Percentiles rank a stretch among this genome's conserved stretches.
These are phyloP conservation scores for Penaeus vannamei DNA, from an alignment of 1,140 invertebrate genomes.

Conservation along the genomic window DNA sequence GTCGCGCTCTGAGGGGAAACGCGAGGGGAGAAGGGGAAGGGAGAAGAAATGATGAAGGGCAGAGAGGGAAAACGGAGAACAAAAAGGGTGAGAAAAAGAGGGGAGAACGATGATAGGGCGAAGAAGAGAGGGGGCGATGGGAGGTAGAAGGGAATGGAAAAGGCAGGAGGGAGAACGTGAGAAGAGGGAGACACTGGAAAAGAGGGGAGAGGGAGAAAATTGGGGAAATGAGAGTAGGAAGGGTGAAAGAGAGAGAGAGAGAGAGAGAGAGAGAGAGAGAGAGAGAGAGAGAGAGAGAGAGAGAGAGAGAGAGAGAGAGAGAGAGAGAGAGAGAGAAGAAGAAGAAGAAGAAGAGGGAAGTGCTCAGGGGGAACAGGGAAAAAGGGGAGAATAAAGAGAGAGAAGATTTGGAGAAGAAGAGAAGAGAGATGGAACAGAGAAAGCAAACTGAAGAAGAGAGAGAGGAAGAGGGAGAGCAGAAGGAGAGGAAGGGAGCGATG, in stretches of 20 bases:
- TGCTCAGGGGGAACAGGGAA: not conserved
- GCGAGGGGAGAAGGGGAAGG: not conserved
- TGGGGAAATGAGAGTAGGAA: not conserved
- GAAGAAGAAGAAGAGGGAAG: not conserved
- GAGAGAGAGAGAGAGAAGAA: conserved; percentile 41
- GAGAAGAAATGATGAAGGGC: not conserved
- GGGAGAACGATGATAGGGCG: no score
- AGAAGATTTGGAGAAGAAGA: conserved; percentile 23
- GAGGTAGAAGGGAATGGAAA: not conserved
- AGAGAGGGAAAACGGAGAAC: not conserved
- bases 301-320: conserved; percentile 50
- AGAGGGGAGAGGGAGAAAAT: not conserved
- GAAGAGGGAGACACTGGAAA: not conserved
- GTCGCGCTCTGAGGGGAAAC: not conserved
- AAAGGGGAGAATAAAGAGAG: conserved; percentile 26
- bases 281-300: conserved; percentile 40
- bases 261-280: conserved; percentile 13
- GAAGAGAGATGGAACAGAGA: not conserved
- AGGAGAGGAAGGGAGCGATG: not conserved
- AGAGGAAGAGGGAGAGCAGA: not conserved
- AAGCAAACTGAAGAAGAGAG: not conserved
- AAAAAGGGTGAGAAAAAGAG: not conserved
- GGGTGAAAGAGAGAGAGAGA: not conserved
- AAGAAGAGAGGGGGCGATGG: not conserved
- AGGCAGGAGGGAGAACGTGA: not conserved